Evolutionary conservation across 2,113 vertebrate species (phyloP).

Genomic region (Ellobius talpinus): DNA sequence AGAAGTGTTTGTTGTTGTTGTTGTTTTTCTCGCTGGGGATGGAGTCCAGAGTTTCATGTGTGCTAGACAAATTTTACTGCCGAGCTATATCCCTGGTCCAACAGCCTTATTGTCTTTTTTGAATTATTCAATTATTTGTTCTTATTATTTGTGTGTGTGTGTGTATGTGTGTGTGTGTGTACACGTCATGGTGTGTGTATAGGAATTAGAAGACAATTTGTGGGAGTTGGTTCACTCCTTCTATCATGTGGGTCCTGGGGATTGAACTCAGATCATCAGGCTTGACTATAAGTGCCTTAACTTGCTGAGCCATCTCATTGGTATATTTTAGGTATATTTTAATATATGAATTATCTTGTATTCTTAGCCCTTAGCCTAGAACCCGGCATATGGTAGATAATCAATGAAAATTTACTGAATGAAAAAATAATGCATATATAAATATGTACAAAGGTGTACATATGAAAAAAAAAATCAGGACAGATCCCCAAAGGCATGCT

Average conservation of each 20-base stretch:
- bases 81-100: neutral
- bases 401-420: neutral
- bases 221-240: neutral
- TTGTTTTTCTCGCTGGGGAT: neutral
- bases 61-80: neutral
- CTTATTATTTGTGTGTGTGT: neutral
- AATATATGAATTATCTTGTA: neutral
- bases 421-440: neutral
- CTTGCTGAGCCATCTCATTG: neutral
- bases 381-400: neutral
- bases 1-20: neutral
- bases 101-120: neutral
- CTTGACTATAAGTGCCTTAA: neutral
- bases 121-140: neutral
- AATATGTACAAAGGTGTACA: neutral
- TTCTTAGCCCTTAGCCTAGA: neutral
- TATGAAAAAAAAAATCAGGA: neutral
- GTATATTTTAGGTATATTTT: neutral
- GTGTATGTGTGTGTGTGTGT: neutral
- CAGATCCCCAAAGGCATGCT: neutral
- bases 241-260: neutral
- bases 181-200: neutral
- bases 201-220: neutral
- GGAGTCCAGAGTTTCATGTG: neutral
- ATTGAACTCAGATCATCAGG: neutral